phyloP scores from a whole-genome alignment of 2,888 invertebrate species.

The Amaurobius ferox region DNA sequence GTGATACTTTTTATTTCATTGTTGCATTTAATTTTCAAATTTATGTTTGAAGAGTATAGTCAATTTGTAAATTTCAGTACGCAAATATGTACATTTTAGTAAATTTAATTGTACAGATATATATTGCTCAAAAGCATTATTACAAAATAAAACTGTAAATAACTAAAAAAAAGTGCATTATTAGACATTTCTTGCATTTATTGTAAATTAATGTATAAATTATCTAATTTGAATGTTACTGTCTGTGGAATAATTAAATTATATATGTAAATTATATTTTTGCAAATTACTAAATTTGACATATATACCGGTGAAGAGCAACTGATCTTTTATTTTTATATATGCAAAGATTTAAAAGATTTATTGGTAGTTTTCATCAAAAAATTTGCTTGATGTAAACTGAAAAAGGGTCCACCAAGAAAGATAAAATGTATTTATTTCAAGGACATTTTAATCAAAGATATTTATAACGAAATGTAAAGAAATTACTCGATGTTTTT shows the following conservation, averaged over 20 bases:
- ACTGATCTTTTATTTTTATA: slow-evolving; percentile 8
- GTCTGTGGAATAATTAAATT: background rate
- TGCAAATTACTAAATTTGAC: background rate
- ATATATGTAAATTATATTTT: background rate
- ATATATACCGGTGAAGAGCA: background rate
- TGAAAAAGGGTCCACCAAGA: background rate
- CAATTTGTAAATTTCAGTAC: background rate
- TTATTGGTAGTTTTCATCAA: too few relatives aligned
- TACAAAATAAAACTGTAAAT: slow-evolving; percentile 1
- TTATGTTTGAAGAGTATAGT: background rate
- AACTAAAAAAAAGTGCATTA: background rate
- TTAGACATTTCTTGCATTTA: too few relatives aligned
- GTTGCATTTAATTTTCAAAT: background rate
- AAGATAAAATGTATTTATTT: background rate
- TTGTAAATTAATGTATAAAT: background rate
- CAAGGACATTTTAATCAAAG: too few relatives aligned
- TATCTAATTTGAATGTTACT: background rate
- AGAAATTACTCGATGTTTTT: too few relatives aligned
- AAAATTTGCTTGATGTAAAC: background rate
- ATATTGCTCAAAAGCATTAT: background rate
- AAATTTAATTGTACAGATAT: background rate
- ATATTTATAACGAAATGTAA: too few relatives aligned
- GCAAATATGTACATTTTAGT: background rate
- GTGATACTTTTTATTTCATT: background rate
- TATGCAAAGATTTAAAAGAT: background rate